Conservation (phyloP, 2,113 vertebrate genomes). For the Sorex araneus region DNA sequence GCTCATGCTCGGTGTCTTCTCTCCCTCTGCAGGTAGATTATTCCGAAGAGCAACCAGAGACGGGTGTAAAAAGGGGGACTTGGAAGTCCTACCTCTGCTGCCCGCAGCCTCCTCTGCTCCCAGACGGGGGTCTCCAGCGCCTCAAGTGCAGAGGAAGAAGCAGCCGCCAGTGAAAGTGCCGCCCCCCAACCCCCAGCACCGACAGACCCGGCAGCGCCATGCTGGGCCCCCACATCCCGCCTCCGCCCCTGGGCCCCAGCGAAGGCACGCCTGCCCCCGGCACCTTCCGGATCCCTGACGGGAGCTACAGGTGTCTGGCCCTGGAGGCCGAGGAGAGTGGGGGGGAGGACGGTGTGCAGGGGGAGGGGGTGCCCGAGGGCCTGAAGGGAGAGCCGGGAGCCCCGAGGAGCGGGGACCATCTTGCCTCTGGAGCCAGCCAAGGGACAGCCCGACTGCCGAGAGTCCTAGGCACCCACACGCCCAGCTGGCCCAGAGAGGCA, state of each 20-base stretch:
- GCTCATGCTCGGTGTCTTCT: not conserved
- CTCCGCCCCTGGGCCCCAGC: not conserved
- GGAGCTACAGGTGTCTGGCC: conserved; percentile 75
- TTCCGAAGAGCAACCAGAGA: conserved; percentile 44
- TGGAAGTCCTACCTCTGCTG: not conserved
- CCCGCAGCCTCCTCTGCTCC: not conserved
- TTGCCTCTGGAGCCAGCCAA: not conserved
- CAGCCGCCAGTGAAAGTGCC: not conserved
- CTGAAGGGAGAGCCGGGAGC: conserved; percentile 27
- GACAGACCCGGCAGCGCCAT: conserved; percentile 49
- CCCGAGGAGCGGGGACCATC: conserved; percentile 22
- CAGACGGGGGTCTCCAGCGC: not conserved
- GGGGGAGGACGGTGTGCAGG: conserved; percentile 74
- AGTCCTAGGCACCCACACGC: not conserved
- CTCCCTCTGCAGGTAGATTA: not conserved
- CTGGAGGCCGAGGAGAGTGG: conserved; percentile 75
- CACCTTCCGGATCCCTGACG: conserved; percentile 63
- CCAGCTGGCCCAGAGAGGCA: conserved; percentile 26
- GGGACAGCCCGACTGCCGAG: not conserved
- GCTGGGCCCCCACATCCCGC: conserved; percentile 82
- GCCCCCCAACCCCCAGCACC: too few species aligned
- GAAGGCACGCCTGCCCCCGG: conserved; percentile 19
- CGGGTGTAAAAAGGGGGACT: not conserved
- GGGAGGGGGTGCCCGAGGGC: conserved; percentile 12
- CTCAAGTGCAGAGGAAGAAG: not conserved